These are phyloP conservation scores for Porites cylindrica DNA, from an alignment of 92 coral and sea anemone genomes.

Conservation along the genomic window DNA sequence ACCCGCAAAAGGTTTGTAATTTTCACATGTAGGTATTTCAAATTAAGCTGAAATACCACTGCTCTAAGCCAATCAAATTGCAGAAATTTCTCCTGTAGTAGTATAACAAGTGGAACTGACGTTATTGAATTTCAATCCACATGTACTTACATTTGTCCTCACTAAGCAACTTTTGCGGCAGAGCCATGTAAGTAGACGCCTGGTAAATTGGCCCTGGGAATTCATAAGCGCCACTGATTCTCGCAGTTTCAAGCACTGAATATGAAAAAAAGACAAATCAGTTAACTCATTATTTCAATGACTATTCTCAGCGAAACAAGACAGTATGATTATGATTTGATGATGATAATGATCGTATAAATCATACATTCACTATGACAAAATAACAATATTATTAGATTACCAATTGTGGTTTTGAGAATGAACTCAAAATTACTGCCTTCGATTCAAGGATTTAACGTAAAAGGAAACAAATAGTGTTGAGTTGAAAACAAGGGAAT, in stretches of 20 bases:
- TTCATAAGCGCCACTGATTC: slow-evolving; percentile 3
- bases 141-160: slow-evolving; percentile 31
- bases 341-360: too few species aligned
- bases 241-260: slow-evolving; percentile 26
- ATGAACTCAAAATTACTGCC: background rate
- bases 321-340: too few species aligned
- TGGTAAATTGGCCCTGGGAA: slow-evolving; percentile 5
- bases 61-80: too few species aligned
- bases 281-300: background rate
- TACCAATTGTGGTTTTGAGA: background rate
- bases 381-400: too few species aligned
- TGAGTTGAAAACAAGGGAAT: too few species aligned
- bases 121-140: background rate
- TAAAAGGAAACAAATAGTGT: too few species aligned
- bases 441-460: background rate
- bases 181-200: slow-evolving; percentile 29
- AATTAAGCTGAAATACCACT: too few species aligned
- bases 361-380: too few species aligned
- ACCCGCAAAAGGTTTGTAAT: too few species aligned
- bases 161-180: slow-evolving; percentile 56
- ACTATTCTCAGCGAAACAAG: background rate
- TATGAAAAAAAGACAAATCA: background rate
- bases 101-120: too few species aligned
- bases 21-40: too few species aligned
- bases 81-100: too few species aligned